Evolutionary conservation across 2,888 invertebrate species (phyloP), one percentile per base, ranked within the genome.

Genomic region (Napeogenes inachia): DNA sequence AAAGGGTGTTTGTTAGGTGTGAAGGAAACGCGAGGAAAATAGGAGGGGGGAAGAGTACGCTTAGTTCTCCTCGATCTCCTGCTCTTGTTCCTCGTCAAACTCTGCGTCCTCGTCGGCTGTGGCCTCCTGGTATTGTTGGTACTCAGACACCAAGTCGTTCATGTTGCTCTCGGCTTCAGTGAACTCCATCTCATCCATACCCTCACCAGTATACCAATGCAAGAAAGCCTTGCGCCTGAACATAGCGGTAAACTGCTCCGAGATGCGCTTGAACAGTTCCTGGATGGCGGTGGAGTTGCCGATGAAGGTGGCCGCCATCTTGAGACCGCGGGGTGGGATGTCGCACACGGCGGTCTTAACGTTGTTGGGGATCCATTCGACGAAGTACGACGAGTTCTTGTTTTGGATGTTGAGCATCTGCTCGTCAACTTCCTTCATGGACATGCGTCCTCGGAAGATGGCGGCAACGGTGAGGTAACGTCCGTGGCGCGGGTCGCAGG

Each of bases 151-250:
- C 84, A 96, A 85, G 81, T 96, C 96, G 87, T 96, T 97, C 97
- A 98, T 97, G 93, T 98, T 98, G 80, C 97, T 96, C 91, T 96
- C 94, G 2, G 95, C 98, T 86, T 98, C 98, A 4, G 97, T 97
- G 93, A 97, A 98, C 90, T 97, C 97, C 97, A 97, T 97, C 88
- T 93, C 95, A 93, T 94, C 95, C 95, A 89, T 95, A 92, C 91
- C 95, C 95, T 81, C 98, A 92, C 97, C 97, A 58, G 96, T 97
- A 91, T 97, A 97, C 97, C 97, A 97, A 92, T 97, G 97, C 79
- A 97, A 92, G 93, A 97, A 97, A 83, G 97, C 97, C 87, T 96
- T 97, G 74, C 97, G 93, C 79, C 98, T 94, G 93, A 98, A 98
- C 98, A 98, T 98, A 79, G 97, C 97, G 35, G 96, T 95, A 86